Evolutionary conservation across 2,113 vertebrate species (phyloP).

Genomic region (Brevimyrus niger): DNA sequence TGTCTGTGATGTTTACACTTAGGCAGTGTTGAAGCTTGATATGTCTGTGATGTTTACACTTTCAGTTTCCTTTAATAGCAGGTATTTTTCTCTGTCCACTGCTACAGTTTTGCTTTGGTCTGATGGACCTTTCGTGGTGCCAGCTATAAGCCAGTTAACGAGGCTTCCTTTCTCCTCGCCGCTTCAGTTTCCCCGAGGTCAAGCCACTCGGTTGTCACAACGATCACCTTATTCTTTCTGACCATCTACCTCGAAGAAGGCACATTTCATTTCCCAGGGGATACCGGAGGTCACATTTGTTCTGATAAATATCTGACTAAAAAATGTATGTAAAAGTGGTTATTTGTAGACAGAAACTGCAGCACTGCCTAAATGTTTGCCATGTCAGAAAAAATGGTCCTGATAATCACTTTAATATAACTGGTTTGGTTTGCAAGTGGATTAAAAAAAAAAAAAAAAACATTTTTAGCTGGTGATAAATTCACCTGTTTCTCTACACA

Average conservation of each 20-base stretch:
- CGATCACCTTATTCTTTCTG: conserved; percentile 91
- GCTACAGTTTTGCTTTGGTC: not conserved
- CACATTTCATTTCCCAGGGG: conserved; percentile 95
- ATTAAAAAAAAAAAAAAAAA: not conserved
- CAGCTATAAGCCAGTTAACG: conserved; percentile 85
- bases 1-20: not conserved
- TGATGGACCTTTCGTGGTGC: conserved; percentile 60
- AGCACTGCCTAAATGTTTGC: not conserved
- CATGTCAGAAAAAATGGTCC: not conserved
- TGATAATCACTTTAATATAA: not conserved
- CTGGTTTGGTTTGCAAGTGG: not conserved
- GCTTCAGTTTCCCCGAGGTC: not conserved
- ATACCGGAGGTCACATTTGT: conserved; percentile 93
- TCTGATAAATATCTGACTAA: conserved; percentile 51
- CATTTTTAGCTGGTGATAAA: not conserved
- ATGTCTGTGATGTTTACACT: not conserved
- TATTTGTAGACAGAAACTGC: not conserved
- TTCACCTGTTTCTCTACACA: not conserved
- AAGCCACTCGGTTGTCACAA: not conserved
- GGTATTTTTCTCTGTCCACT: conserved; percentile 81
- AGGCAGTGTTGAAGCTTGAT: not conserved
- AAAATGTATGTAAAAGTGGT: not conserved
- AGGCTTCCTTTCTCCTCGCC: not conserved
- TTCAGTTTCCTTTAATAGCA: conserved; percentile 48
- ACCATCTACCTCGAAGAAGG: conserved; percentile 95